Base-by-base conservation (phyloP, 2,888 invertebrate genomes). In the Chelonus formosanus region DNA sequence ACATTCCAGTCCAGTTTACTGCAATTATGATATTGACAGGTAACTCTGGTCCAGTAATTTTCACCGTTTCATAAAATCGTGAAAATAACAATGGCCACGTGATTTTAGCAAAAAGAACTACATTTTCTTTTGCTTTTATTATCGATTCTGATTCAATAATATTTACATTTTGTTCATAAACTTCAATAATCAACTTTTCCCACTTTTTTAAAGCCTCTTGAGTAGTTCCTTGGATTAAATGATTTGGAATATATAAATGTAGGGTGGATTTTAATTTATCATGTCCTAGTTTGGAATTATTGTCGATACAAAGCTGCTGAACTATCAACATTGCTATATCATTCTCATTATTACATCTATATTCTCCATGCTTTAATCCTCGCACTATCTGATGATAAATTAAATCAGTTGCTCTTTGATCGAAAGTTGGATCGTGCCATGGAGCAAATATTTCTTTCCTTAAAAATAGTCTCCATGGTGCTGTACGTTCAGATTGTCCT, bases 1-100 rank as follows among this genome's bases (percentile, higher is more conserved):
- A 96, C 61, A 97, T 90, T 2, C 97, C 97, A 0, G 93, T 94
- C 90, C 96, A 96, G 84, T 98, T 98, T 3, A 98, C 90, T 3
- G 97, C 97, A 66, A 91, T 86, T 62, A 98, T 91, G 31, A 96
- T 91, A 74, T 90, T 89, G 73, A 88, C 89, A 5, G 87, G 86
- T 5, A 92, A 86, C 36, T 87, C 86, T 0, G 91, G 90, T 0
- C 92, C 93, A 68, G 90, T 90, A 55, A 89, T 84, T 80, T 91
- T 91, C n/a, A 92, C 87, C 0, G 94, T 96, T 86, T 98, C 97
- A 79, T 93, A 98, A 84, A 97, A 97, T 78, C 95, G 89, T 0
- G 97, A 97, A 84, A 98, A 98, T 4, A 97, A 86, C 83, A 98
- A 90, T 0, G 97, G 96, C 97, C 97, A 98, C 74, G 95, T 94